Evolutionary conservation across 2,888 invertebrate species (phyloP).

Genomic region (Peribatodes rhomboidaria): DNA sequence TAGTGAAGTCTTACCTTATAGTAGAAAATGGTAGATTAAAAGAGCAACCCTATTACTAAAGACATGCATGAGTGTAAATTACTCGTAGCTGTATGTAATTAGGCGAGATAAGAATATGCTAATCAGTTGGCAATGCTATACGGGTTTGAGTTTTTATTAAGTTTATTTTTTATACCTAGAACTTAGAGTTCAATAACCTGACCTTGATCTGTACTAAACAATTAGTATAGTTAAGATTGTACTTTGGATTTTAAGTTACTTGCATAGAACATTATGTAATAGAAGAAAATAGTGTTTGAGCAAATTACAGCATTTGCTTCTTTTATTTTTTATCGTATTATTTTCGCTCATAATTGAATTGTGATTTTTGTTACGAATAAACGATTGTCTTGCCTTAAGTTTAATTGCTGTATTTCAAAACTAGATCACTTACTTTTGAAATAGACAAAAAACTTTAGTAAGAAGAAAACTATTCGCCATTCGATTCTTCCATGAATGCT

Average conservation of each 20-base stretch:
- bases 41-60: slow-evolving; percentile 11
- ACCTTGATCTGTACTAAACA: neutral
- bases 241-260: neutral
- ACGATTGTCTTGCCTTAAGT: no score
- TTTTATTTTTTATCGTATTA: no score
- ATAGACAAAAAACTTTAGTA: no score
- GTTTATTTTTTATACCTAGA: neutral
- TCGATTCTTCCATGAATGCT: slow-evolving; percentile 20
- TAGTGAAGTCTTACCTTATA: neutral
- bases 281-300: neutral
- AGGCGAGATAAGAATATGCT: slow-evolving; percentile 17
- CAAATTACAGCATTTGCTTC: no score
- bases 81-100: slow-evolving; percentile 9
- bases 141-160: neutral
- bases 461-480: slow-evolving; percentile 18
- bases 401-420: no score
- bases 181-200: slow-evolving; percentile 3
- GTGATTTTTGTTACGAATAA: no score
- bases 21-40: slow-evolving; percentile 12
- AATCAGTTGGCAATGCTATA: slow-evolving; percentile 14
- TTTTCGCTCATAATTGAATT: no score
- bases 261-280: neutral
- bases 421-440: no score
- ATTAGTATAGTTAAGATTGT: neutral
- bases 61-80: slow-evolving; percentile 8